Conservation (phyloP, 2,113 vertebrate species). For the Ameiurus melas region DNA sequence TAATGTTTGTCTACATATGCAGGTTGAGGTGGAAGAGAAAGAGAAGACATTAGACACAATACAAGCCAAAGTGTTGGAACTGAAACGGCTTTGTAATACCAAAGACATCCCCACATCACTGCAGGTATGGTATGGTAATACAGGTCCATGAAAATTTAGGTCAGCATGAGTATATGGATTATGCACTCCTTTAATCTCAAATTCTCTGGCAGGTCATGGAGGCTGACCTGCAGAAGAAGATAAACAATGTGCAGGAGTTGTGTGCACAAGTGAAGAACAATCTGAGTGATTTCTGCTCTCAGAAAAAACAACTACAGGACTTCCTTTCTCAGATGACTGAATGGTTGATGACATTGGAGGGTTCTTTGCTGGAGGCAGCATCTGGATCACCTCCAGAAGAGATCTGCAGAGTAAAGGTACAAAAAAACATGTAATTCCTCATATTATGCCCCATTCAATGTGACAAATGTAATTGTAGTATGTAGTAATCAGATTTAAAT, state of each 20-base stretch:
- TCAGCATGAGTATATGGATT: background rate
- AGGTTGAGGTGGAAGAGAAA: conserved; percentile 83
- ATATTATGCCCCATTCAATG: background rate
- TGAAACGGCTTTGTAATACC: conserved; percentile 78
- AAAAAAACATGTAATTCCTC: background rate
- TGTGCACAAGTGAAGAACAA: conserved; percentile 79
- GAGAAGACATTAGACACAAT: conserved; percentile 81
- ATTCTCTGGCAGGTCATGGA: conserved; percentile 81
- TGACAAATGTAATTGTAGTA: background rate
- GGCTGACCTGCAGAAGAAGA: conserved; percentile 84
- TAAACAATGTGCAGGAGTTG: conserved; percentile 80
- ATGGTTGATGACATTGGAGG: conserved; percentile 81
- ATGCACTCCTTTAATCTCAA: background rate
- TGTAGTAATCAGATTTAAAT: background rate
- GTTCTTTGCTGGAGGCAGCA: conserved; percentile 74
- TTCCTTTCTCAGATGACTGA: conserved; percentile 78
- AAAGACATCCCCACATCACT: conserved; percentile 83
- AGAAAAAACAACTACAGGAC: conserved; percentile 82
- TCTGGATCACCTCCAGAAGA: conserved; percentile 76
- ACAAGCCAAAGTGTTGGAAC: conserved; percentile 80
- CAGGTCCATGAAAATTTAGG: background rate
- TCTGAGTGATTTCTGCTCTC: conserved; percentile 81
- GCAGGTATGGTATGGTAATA: conserved; percentile 75
- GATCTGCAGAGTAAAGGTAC: conserved; percentile 88
- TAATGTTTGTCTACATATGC: conserved; percentile 47